These are phyloP conservation scores for Perithous albicinctus DNA, from an alignment of 2,888 invertebrate genomes.

Conservation along the genomic window DNA sequence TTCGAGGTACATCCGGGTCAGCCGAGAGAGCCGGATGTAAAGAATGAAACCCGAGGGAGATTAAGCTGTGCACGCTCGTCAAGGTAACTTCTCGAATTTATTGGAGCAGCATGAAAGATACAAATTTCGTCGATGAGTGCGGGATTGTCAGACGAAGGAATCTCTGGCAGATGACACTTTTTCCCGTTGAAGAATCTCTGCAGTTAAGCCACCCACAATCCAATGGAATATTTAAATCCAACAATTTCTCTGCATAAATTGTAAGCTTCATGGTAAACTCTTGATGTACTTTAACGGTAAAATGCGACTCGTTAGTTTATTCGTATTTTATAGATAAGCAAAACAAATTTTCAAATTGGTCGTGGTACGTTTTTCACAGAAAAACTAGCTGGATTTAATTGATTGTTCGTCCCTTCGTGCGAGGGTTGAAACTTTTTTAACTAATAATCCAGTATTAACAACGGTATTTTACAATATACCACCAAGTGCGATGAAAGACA, in stretches of 20 bases:
- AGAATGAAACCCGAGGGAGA: slow-evolving; percentile 24
- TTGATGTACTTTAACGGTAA: too few relatives aligned
- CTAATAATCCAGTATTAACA: not conserved
- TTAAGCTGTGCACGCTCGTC: slow-evolving; percentile 38
- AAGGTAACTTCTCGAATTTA: slow-evolving; percentile 44
- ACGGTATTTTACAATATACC: not conserved
- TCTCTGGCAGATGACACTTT: slow-evolving; percentile 9
- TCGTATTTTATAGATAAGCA: too few relatives aligned
- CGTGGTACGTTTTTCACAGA: too few relatives aligned
- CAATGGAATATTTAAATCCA: not conserved
- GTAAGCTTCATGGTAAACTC: too few relatives aligned
- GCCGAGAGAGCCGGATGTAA: slow-evolving; percentile 29
- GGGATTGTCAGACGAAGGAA: slow-evolving; percentile 11
- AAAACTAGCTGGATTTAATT: too few relatives aligned
- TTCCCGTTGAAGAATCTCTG: not conserved
- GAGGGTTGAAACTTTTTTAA: not conserved
- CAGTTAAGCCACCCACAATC: not conserved
- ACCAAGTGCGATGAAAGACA: not conserved
- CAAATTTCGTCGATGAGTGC: slow-evolving; percentile 37
- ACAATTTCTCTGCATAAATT: not conserved
- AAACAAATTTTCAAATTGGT: too few relatives aligned
- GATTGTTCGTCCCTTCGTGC: not conserved
- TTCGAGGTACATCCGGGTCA: slow-evolving; percentile 18
- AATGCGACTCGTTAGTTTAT: too few relatives aligned
- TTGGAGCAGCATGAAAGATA: slow-evolving; percentile 30